Evolutionary conservation across 2,113 vertebrate genomes (phyloP).

Genomic region (Isichthys henryi): DNA sequence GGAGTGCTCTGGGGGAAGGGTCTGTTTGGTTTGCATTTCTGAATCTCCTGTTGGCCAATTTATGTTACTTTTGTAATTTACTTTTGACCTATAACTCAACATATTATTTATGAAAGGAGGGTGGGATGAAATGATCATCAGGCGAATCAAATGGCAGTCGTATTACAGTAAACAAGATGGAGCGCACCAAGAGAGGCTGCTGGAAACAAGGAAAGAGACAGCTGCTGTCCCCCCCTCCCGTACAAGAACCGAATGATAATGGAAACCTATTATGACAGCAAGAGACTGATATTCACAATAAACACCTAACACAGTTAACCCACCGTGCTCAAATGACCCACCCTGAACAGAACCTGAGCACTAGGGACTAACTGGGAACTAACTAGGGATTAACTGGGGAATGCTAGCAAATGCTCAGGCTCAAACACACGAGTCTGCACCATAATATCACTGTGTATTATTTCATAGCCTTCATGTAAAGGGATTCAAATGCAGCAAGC

Average conservation of each 20-base stretch:
- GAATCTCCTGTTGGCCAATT: slow-evolving; percentile 4
- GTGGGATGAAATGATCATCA: slow-evolving; percentile 53
- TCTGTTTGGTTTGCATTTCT: neutral
- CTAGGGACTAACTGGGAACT: neutral
- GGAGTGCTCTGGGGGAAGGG: neutral
- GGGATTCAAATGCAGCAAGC: neutral
- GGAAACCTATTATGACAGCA: neutral
- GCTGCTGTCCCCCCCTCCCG: neutral
- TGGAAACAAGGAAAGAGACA: neutral
- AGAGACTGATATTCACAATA: neutral
- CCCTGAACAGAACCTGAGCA: neutral
- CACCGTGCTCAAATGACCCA: neutral
- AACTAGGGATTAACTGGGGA: neutral
- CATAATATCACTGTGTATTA: neutral
- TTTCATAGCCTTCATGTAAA: neutral
- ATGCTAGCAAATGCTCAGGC: neutral
- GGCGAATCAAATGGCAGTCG: slow-evolving; percentile 61
- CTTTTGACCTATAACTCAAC: slow-evolving; percentile 4
- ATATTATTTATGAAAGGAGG: slow-evolving; percentile 13
- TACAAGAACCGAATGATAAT: neutral
- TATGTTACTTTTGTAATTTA: neutral
- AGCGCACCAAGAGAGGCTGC: slow-evolving; percentile 47
- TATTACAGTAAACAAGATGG: slow-evolving; percentile 73
- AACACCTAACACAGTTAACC: neutral
- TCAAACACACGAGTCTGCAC: neutral